Conservation (phyloP, 2,113 vertebrate species). For the Brienomyrus longianalis region DNA sequence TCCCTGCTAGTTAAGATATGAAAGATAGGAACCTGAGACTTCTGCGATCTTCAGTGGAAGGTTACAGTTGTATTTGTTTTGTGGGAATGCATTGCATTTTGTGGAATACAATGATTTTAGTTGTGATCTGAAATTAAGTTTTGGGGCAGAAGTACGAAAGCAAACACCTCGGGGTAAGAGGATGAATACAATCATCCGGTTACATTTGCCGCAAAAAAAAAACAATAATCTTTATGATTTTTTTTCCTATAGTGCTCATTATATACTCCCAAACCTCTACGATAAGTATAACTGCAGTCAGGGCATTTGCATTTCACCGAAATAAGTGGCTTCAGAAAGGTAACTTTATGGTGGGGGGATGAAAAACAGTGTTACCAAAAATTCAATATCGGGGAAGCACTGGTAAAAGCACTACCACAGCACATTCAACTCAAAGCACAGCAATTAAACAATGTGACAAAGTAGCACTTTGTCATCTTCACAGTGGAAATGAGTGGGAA, state of each 20-base stretch:
- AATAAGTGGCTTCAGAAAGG: neutral
- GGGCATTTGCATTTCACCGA: neutral
- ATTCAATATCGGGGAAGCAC: neutral
- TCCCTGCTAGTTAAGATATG: neutral
- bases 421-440: neutral
- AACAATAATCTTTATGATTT: neutral
- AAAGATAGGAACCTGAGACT: neutral
- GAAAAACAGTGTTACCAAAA: neutral
- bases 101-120: neutral
- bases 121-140: neutral
- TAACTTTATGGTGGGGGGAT: neutral
- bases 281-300: neutral
- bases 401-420: neutral
- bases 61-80: neutral
- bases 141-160: neutral
- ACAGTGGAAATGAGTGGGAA: conserved; percentile 11
- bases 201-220: neutral
- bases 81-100: neutral
- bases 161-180: neutral
- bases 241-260: neutral
- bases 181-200: neutral
- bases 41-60: neutral
- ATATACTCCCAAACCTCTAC: neutral
- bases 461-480: conserved; percentile 14
- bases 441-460: conserved; percentile 19